A percentile compares a stretch with the other conserved stretches of the same genome.
Conservation (phyloP, 2,113 vertebrate genomes). For the Jaculus jaculus region DNA sequence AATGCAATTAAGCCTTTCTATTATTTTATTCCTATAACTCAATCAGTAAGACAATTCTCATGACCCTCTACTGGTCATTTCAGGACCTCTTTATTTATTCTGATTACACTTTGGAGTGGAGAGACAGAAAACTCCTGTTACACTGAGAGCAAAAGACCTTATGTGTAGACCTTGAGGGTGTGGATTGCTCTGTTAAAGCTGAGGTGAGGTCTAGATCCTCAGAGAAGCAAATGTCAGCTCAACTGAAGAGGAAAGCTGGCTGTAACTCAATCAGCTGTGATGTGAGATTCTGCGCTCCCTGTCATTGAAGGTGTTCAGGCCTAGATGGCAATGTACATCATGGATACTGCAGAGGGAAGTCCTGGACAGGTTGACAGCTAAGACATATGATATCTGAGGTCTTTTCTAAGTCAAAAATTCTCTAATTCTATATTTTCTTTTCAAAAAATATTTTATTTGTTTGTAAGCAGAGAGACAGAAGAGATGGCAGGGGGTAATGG, state of each 20-base stretch:
- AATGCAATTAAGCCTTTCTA: not conserved
- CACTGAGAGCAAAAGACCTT: not conserved
- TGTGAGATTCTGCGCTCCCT: not conserved
- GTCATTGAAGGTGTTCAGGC: not conserved
- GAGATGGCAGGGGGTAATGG: too few species aligned
- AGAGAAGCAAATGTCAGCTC: constrained; percentile 5
- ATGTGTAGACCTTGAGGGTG: not conserved
- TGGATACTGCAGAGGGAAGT: not conserved
- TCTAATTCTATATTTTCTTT: not conserved
- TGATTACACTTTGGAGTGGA: not conserved
- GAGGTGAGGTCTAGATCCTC: not conserved
- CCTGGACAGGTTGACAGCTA: not conserved
- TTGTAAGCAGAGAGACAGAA: too few species aligned
- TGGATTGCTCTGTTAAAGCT: not conserved
- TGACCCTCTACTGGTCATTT: not conserved
- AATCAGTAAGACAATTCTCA: not conserved
- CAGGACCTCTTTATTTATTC: constrained; percentile 14
- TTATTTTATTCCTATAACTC: not conserved
- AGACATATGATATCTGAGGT: not conserved
- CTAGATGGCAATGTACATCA: not conserved
- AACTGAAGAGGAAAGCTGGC: not conserved
- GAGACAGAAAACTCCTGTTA: not conserved
- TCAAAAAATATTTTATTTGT: too few species aligned
- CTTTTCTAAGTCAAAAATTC: not conserved
- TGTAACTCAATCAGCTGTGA: not conserved